phyloP scores from a whole-genome alignment of 2,797 vertebrate genomes.

The Lagorchestes hirsutus region DNA sequence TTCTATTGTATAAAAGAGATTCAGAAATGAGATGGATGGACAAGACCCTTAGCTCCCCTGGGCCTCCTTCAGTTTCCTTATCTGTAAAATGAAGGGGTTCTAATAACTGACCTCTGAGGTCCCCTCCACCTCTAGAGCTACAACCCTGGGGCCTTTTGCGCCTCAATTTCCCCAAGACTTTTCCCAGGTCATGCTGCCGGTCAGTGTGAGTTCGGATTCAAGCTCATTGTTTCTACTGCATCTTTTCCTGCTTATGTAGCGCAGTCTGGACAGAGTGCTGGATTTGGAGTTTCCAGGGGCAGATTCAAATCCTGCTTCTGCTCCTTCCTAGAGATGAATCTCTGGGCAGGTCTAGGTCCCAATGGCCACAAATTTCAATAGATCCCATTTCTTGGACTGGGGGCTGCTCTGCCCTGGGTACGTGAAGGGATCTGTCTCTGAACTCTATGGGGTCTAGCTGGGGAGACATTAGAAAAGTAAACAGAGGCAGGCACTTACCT shows the following conservation, averaged over 20 bases:
- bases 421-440: neutral
- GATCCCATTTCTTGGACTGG: neutral
- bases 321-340: neutral
- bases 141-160: neutral
- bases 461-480: neutral
- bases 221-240: neutral
- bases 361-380: neutral
- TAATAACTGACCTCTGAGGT: neutral
- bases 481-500: neutral
- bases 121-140: neutral
- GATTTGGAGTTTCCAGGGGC: fast-evolving
- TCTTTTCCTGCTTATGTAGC: neutral
- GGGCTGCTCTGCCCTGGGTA: neutral
- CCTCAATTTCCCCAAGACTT: neutral
- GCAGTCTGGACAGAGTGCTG: neutral
- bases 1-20: neutral
- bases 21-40: neutral
- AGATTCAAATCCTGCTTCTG: neutral
- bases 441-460: neutral
- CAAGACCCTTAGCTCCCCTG: neutral
- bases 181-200: neutral
- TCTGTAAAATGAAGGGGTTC: neutral
- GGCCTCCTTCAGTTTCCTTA: neutral
- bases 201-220: neutral
- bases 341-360: too few relatives aligned